A percentile compares a stretch with the other conserved stretches of the same genome.
These are phyloP conservation scores for Lophius americanus DNA, from an alignment of 2,797 vertebrate species.

Conservation along the genomic window DNA sequence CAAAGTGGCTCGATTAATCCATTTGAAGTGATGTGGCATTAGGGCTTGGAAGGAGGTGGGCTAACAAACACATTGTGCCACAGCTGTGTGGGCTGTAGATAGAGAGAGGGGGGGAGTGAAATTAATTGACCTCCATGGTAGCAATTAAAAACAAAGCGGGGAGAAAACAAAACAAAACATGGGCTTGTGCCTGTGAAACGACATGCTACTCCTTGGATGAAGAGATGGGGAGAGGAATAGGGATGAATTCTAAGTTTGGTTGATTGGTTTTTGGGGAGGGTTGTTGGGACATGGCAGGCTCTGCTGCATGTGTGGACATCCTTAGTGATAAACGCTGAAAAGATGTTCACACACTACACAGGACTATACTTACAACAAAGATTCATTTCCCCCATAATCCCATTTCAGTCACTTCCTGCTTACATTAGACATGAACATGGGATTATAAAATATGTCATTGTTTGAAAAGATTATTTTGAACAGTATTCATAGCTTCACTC, in stretches of 20 bases:
- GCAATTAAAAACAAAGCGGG: slow-evolving; percentile 83
- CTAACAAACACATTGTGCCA: slow-evolving; percentile 75
- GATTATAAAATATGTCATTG: slow-evolving; percentile 32
- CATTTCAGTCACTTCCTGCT: slow-evolving; percentile 31
- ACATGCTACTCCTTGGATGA: slow-evolving; percentile 64
- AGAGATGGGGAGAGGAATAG: slow-evolving; percentile 59
- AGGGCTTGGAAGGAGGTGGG: slow-evolving; percentile 80
- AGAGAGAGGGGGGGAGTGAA: slow-evolving; percentile 75
- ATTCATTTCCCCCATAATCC: slow-evolving; percentile 17
- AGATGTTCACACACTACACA: slow-evolving; percentile 12
- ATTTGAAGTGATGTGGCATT: slow-evolving; percentile 82
- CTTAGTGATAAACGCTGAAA: slow-evolving; percentile 21
- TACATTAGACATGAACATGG: slow-evolving; percentile 11
- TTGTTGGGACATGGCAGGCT: slow-evolving; percentile 10
- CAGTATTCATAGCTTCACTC: slow-evolving; percentile 9
- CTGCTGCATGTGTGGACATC: slow-evolving; percentile 19
- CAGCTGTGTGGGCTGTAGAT: slow-evolving; percentile 82
- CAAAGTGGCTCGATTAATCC: slow-evolving; percentile 84
- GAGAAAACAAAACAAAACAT: slow-evolving; percentile 79
- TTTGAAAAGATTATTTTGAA: slow-evolving; percentile 19
- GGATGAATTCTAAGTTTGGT: slow-evolving; percentile 54
- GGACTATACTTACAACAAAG: slow-evolving; percentile 8
- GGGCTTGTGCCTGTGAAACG: slow-evolving; percentile 71
- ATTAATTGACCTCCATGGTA: slow-evolving; percentile 84
- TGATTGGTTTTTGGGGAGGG: slow-evolving; percentile 33